A percentile compares a stretch with the other conserved stretches of the same genome.
Conservation (phyloP, 30 jellyfish, hydroid and myxozoan genomes). For the Chrysaora quinquecirrha region DNA sequence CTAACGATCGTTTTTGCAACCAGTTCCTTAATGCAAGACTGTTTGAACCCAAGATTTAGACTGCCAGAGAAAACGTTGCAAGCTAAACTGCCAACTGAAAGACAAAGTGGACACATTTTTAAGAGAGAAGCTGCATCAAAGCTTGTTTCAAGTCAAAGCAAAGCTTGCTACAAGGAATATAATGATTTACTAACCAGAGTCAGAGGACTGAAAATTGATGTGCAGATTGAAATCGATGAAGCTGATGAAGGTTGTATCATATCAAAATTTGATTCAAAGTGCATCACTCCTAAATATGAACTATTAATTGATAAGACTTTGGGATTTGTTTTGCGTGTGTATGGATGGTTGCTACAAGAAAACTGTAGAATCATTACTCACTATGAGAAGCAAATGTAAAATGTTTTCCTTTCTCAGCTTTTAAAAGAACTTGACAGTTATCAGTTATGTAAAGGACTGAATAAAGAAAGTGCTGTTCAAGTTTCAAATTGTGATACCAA, state of each 20-base stretch:
- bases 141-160: neutral
- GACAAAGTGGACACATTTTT: neutral
- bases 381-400: neutral
- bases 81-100: neutral
- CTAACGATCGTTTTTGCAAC: too few relatives aligned
- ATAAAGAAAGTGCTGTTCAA: neutral
- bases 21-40: too few relatives aligned
- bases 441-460: slow-evolving; percentile 12
- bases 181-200: neutral
- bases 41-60: neutral
- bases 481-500: neutral
- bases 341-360: slow-evolving; percentile 9
- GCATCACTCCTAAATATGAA: neutral
- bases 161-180: slow-evolving; percentile 3
- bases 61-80: slow-evolving; percentile 30
- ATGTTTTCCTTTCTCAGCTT: slow-evolving; percentile 28
- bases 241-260: neutral
- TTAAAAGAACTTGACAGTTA: slow-evolving; percentile 27
- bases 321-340: neutral
- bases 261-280: neutral
- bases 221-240: neutral
- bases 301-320: neutral
- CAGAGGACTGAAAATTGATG: neutral
- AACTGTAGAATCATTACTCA: neutral
- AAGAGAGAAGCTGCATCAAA: neutral